Evolutionary conservation across 2,113 vertebrate species (phyloP).

Genomic region (Siniperca chuatsi): DNA sequence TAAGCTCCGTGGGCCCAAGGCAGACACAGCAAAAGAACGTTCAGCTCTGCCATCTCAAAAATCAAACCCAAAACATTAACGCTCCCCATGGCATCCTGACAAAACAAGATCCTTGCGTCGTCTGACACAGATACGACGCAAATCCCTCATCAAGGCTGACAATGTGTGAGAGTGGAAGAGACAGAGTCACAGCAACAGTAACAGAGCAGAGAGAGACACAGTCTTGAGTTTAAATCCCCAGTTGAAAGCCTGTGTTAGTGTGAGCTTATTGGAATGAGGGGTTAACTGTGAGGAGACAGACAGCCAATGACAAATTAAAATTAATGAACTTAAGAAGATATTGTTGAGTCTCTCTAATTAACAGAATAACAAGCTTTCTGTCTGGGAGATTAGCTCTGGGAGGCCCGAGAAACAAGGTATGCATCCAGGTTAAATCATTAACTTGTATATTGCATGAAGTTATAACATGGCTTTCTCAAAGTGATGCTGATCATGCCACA

Average conservation of each 20-base stretch:
- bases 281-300: conserved; percentile 53
- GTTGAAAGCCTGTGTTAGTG: conserved; percentile 22
- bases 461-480: conserved; percentile 71
- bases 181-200: conserved; percentile 15
- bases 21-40: conserved; percentile 44
- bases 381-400: conserved; percentile 35
- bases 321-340: conserved; percentile 68
- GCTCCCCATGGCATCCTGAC: conserved; percentile 49
- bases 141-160: conserved; percentile 58
- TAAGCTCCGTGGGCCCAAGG: conserved; percentile 25
- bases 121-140: conserved; percentile 57
- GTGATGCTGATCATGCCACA: conserved; percentile 40
- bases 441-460: conserved; percentile 79
- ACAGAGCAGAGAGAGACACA: conserved; percentile 17
- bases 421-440: conserved; percentile 69
- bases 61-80: conserved; percentile 60
- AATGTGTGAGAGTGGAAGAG: conserved; percentile 35
- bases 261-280: conserved; percentile 40
- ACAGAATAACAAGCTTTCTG: conserved; percentile 58
- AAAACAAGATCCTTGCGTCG: conserved; percentile 51
- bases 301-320: conserved; percentile 68
- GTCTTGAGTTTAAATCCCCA: conserved; percentile 30
- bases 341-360: conserved; percentile 69
- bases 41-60: conserved; percentile 45
- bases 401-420: conserved; percentile 58